Evolutionary conservation across 2,888 invertebrate genomes (phyloP).

Genomic region (Pimpla rufipes): DNA sequence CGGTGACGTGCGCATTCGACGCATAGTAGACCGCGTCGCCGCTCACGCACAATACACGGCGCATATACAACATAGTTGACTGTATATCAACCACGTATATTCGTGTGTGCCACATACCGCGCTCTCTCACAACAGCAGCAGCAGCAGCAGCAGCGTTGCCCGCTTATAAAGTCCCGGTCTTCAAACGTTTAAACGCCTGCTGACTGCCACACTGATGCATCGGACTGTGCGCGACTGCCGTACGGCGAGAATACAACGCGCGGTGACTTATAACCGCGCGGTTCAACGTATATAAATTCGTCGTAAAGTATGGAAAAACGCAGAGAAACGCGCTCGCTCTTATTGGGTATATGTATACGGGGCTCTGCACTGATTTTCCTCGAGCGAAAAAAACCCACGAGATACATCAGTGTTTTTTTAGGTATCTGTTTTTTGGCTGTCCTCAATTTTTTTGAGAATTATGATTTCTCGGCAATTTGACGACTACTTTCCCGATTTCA

Average conservation of each 20-base stretch:
- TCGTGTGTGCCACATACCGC: constrained; percentile 60
- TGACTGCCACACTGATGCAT: constrained; percentile 50
- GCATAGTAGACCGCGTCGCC: constrained; percentile 10
- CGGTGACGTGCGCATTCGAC: constrained; percentile 24
- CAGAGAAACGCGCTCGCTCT: background rate
- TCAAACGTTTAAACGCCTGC: constrained; percentile 62
- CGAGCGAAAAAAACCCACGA: too few relatives aligned
- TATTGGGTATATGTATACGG: too few relatives aligned
- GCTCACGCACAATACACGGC: constrained; percentile 32
- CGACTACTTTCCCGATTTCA: too few relatives aligned
- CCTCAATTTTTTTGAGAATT: too few relatives aligned
- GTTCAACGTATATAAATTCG: constrained; percentile 26
- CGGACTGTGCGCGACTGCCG: constrained; percentile 20
- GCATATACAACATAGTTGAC: constrained; percentile 31
- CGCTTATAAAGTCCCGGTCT: constrained; percentile 64
- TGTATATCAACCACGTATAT: constrained; percentile 60
- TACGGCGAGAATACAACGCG: background rate
- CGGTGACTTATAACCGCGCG: background rate
- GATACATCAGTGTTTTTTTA: too few relatives aligned
- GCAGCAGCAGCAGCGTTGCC: constrained; percentile 47
- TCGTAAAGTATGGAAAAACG: constrained; percentile 28
- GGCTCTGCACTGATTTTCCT: too few relatives aligned
- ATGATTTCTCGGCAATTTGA: too few relatives aligned
- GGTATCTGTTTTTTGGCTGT: too few relatives aligned
- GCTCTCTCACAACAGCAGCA: constrained; percentile 55